Percentiles rank a stretch among this genome's conserved stretches.
These are phyloP conservation scores for Drepana falcataria DNA, from an alignment of 2,888 invertebrate species.

Conservation along the genomic window DNA sequence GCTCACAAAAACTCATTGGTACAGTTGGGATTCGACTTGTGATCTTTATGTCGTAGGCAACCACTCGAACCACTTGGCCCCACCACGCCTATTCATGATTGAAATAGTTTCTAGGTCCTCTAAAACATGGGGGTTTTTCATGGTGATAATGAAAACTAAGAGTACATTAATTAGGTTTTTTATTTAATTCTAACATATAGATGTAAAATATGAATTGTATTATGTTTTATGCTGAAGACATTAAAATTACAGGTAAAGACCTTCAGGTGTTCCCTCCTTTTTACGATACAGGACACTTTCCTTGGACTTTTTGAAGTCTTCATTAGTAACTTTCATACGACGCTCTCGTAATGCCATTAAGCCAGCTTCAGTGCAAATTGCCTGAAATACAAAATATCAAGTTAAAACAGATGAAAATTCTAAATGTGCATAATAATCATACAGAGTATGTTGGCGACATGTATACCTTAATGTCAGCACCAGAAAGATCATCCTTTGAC, in stretches of 20 bases:
- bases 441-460: background rate
- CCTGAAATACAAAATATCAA: conserved; percentile 76
- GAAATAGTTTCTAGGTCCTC: too few relatives aligned
- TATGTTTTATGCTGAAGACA: background rate
- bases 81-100: too few relatives aligned
- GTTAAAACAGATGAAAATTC: background rate
- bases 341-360: conserved; percentile 98
- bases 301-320: conserved; percentile 99
- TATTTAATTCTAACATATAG: background rate
- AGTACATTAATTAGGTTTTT: background rate
- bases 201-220: background rate
- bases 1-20: too few relatives aligned
- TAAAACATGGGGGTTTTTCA: too few relatives aligned
- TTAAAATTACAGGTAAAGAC: conserved; percentile 91
- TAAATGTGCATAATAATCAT: background rate
- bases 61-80: too few relatives aligned
- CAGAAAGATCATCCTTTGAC: conserved; percentile 99
- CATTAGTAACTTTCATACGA: conserved; percentile 99
- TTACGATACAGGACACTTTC: conserved; percentile 99
- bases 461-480: conserved; percentile 93
- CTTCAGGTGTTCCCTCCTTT: conserved; percentile 99
- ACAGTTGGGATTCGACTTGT: too few relatives aligned
- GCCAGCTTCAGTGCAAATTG: conserved; percentile 99
- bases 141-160: too few relatives aligned
- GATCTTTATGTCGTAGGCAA: too few relatives aligned